Conservation (phyloP, 2,113 vertebrate genomes). For the Aramus guarauna region DNA sequence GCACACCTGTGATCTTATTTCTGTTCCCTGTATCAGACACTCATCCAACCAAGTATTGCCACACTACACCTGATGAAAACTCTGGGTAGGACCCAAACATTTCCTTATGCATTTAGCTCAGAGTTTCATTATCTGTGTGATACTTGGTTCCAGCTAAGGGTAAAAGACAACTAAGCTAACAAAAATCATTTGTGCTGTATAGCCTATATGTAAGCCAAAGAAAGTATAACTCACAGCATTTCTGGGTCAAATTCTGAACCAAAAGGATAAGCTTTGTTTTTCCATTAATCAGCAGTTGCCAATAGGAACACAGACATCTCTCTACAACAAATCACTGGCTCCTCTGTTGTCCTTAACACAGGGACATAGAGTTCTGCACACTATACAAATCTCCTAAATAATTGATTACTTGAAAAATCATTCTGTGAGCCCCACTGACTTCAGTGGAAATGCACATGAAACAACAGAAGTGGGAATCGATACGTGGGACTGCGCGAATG, state of each 20-base stretch:
- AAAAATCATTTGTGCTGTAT: not conserved
- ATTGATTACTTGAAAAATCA: not conserved
- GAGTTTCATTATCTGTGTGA: not conserved
- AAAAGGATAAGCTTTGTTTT: not conserved
- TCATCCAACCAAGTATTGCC: not conserved
- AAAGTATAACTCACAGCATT: not conserved
- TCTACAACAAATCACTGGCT: not conserved
- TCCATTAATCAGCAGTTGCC: not conserved
- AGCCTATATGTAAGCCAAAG: not conserved
- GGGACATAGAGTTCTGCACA: not conserved
- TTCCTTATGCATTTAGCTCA: fast-evolving
- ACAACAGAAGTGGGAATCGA: not conserved
- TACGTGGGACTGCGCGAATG: not conserved
- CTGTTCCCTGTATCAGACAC: not conserved
- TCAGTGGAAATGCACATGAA: not conserved
- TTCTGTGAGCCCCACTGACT: not conserved
- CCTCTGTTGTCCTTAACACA: not conserved
- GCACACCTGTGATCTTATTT: not conserved
- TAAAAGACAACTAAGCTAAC: not conserved
- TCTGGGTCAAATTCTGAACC: not conserved
- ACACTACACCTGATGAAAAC: not conserved
- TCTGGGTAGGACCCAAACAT: not conserved
- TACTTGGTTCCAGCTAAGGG: not conserved
- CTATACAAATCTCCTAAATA: not conserved
- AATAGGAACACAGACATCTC: not conserved